A percentile compares a stretch with the other conserved stretches of the same genome.
These are phyloP conservation scores for Brenthis daphne DNA, from an alignment of 2,888 invertebrate species.

Conservation along the genomic window DNA sequence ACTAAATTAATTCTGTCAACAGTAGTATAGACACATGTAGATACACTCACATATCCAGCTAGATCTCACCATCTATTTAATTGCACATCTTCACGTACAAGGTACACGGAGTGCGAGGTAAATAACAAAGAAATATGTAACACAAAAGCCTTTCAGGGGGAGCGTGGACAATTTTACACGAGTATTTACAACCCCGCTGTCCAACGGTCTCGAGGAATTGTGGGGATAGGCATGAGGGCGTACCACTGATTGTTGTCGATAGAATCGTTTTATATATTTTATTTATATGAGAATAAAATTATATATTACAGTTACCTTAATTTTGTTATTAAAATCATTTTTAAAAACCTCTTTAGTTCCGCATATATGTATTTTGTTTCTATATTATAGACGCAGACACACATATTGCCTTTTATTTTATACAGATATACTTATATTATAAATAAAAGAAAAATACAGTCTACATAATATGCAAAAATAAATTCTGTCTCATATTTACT, in stretches of 20 bases:
- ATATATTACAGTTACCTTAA: no score
- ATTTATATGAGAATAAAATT: no score
- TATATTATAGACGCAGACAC: no score
- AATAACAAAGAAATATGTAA: constrained; percentile 81
- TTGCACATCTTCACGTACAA: constrained; percentile 24
- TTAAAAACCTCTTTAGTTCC: no score
- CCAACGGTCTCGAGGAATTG: constrained; percentile 79
- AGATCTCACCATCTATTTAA: constrained; percentile 20
- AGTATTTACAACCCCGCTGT: constrained; percentile 82
- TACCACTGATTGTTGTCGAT: constrained; percentile 42
- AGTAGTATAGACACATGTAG: not conserved
- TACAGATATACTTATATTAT: no score
- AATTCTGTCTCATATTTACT: no score
- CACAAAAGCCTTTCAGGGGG: constrained; percentile 74
- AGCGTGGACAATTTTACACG: constrained; percentile 82
- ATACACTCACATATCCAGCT: not conserved
- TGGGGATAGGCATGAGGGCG: constrained; percentile 54
- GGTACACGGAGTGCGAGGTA: constrained; percentile 53
- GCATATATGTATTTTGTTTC: not conserved
- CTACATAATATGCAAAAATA: no score
- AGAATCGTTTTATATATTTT: not conserved
- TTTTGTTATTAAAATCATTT: no score
- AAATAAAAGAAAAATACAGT: no score
- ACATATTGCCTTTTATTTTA: no score
- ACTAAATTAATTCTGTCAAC: not conserved